A percentile compares a stretch with the other conserved stretches of the same genome.
These are phyloP conservation scores for Montipora capitata DNA, from an alignment of 92 coral and sea anemone genomes.

Conservation along the genomic window DNA sequence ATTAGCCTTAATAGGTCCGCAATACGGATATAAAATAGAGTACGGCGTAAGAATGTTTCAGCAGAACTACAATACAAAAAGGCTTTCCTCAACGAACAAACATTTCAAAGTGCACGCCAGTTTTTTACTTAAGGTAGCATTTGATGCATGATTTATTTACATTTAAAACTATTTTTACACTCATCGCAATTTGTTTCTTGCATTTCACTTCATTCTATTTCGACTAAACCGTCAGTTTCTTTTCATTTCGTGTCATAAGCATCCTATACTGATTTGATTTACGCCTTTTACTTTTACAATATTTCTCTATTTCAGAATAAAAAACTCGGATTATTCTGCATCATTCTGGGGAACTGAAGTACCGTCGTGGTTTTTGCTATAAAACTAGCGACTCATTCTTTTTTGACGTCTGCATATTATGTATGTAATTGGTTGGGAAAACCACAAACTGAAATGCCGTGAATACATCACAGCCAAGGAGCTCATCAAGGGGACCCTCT, in stretches of 20 bases:
- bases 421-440: neutral
- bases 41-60: too few species aligned
- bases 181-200: neutral
- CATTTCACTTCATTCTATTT: neutral
- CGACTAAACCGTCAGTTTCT: neutral
- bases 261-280: too few species aligned
- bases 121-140: neutral
- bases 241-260: neutral
- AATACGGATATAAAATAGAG: too few species aligned
- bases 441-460: neutral
- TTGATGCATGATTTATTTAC: neutral
- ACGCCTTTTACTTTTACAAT: neutral
- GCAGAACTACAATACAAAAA: too few species aligned
- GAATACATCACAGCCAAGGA: too few species aligned
- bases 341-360: neutral
- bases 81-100: too few species aligned
- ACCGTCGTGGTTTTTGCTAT: neutral
- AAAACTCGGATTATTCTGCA: neutral
- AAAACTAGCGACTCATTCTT: constrained; percentile 1
- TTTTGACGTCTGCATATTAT: neutral
- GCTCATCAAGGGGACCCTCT: too few species aligned
- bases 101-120: too few species aligned
- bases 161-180: neutral
- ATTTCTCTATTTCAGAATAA: neutral
- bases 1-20: too few species aligned